phyloP scores from a whole-genome alignment of 1,140 invertebrate genomes.

The Drosophila suzukii region DNA sequence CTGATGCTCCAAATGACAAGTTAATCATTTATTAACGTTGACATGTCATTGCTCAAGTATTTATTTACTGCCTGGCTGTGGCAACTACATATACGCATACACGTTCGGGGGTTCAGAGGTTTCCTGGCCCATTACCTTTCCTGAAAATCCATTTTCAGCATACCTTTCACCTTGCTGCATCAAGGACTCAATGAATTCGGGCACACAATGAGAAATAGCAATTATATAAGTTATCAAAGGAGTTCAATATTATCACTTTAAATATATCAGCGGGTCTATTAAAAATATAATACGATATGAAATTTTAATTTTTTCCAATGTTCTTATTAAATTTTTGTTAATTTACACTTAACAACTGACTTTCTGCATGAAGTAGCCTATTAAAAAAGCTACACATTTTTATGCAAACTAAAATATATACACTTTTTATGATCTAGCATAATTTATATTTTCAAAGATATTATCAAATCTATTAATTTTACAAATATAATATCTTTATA shows the following conservation, averaged over 20 bases:
- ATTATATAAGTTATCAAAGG: background rate
- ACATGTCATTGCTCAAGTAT: conserved; percentile 81
- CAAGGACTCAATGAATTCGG: too few species aligned
- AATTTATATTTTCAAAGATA: background rate
- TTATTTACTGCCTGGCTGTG: conserved; percentile 61
- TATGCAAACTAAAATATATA: too few species aligned
- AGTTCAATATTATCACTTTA: too few species aligned
- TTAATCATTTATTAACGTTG: conserved; percentile 81
- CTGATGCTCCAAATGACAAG: conserved; percentile 62
- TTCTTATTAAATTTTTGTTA: too few species aligned
- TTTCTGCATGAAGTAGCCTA: too few species aligned
- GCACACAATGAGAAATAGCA: background rate
- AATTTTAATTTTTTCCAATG: too few species aligned
- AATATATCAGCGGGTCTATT: too few species aligned
- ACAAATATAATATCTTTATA: too few species aligned
- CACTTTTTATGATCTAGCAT: too few species aligned
- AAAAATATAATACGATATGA: too few species aligned
- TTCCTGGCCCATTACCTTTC: conserved; percentile 2
- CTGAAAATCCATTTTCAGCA: background rate
- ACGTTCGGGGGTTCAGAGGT: conserved; percentile 13
- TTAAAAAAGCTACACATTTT: too few species aligned
- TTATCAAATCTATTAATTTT: background rate
- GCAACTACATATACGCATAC: conserved; percentile 26
- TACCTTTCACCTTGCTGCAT: background rate
- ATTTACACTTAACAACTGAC: too few species aligned